Conservation (phyloP, 92 coral and sea anemone genomes). For the Palythoa heliodiscus region DNA sequence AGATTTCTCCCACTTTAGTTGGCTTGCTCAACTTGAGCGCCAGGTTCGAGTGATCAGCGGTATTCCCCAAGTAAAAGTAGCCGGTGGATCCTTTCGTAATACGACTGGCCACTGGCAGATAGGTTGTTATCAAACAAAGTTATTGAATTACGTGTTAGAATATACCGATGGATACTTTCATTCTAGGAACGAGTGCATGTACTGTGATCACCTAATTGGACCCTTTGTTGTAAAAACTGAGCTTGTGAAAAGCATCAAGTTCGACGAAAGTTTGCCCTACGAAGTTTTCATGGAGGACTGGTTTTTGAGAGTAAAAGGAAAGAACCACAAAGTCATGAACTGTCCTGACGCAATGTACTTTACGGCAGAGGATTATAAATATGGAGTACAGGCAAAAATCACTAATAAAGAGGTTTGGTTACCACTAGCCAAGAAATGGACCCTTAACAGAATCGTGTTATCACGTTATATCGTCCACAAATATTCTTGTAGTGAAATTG, state of each 20-base stretch:
- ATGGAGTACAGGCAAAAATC: conserved; percentile 16
- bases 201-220: conserved; percentile 25
- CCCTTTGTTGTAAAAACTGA: conserved; percentile 17
- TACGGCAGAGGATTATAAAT: conserved; percentile 33
- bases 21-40: conserved; percentile 41
- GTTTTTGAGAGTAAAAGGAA: conserved; percentile 19
- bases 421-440: conserved; percentile 32
- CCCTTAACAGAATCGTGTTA: conserved; percentile 26
- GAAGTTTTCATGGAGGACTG: conserved; percentile 37
- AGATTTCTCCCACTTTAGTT: conserved; percentile 37
- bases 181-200: conserved; percentile 32
- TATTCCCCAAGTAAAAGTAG: conserved; percentile 21
- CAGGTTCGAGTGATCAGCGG: conserved; percentile 29
- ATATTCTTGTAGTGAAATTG: conserved; percentile 23
- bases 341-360: conserved; percentile 39
- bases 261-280: conserved; percentile 7
- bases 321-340: conserved; percentile 31
- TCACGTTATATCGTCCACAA: conserved; percentile 25
- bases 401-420: conserved; percentile 22
- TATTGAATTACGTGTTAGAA: conserved; percentile 32
- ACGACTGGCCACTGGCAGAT: conserved; percentile 36
- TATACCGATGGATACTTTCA: conserved; percentile 36
- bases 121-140: conserved; percentile 31
- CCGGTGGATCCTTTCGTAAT: conserved; percentile 38
- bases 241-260: conserved; percentile 26